A percentile compares a stretch with the other conserved stretches of the same genome.
phyloP scores from a whole-genome alignment of 2,797 vertebrate species.

The Lagodon rhomboides region DNA sequence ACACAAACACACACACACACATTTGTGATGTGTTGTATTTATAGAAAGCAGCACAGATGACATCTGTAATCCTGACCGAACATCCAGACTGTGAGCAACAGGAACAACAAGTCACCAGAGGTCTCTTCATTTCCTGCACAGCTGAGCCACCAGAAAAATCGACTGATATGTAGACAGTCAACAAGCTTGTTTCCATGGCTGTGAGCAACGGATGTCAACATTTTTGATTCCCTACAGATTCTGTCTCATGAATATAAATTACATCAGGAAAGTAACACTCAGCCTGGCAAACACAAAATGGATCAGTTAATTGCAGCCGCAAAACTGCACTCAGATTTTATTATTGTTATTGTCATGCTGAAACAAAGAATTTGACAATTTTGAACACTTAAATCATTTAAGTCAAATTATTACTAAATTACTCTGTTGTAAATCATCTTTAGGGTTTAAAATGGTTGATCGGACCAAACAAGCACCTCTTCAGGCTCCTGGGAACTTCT shows the following conservation, averaged over 20 bases:
- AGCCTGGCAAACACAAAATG: background rate
- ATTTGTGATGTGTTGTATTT: conserved; percentile 11
- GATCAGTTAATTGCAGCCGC: background rate
- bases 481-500: no score
- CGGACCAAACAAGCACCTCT: background rate
- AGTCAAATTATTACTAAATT: no score
- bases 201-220: conserved; percentile 9
- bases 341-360: no score
- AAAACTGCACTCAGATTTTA: background rate
- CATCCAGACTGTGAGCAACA: conserved; percentile 22
- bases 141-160: conserved; percentile 12
- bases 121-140: conserved; percentile 54
- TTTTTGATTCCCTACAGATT: conserved; percentile 14
- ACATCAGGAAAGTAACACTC: conserved; percentile 4
- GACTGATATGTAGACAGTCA: conserved; percentile 3
- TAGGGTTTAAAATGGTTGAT: background rate
- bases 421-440: background rate
- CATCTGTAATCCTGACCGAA: conserved; percentile 32
- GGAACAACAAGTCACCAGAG: conserved; percentile 17
- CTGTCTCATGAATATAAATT: conserved; percentile 25
- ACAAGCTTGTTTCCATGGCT: conserved; percentile 33
- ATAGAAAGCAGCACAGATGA: conserved; percentile 18
- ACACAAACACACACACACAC: conserved; percentile 30
- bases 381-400: no score
- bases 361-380: no score